Conservation (phyloP, 2,888 invertebrate genomes). For the Ametastegia equiseti region DNA sequence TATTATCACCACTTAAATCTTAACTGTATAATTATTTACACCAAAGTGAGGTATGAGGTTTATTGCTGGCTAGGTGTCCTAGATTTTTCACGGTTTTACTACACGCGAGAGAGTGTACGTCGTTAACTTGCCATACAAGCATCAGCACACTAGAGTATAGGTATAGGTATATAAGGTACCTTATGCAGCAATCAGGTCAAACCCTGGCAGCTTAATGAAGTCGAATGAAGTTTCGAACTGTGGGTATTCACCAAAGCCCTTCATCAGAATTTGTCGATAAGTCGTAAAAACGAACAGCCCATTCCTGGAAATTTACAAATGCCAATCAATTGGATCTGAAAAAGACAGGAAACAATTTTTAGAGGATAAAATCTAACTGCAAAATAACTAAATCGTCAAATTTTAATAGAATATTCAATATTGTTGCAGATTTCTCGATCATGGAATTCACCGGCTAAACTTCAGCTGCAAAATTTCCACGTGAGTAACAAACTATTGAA, state of each 20-base stretch:
- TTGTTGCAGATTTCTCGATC: background rate
- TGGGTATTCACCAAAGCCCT: background rate
- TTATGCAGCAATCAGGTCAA: slow-evolving; percentile 7
- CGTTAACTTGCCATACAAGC: background rate
- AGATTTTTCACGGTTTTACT: slow-evolving; percentile 12
- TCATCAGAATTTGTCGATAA: background rate
- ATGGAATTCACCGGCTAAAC: background rate
- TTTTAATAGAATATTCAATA: background rate
- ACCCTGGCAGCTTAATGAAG: background rate
- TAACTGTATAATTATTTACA: background rate
- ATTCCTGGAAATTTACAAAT: background rate
- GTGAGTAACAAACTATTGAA: too few relatives aligned
- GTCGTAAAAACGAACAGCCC: background rate
- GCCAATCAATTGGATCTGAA: background rate
- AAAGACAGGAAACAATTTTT: background rate
- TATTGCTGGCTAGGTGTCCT: background rate
- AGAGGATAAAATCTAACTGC: background rate
- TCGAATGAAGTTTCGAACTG: slow-evolving; percentile 17
- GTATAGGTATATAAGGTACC: background rate
- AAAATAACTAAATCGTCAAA: background rate
- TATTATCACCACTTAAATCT: too few relatives aligned
- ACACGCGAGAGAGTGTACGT: background rate
- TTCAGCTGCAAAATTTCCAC: background rate
- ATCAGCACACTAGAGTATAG: background rate
- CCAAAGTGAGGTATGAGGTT: background rate